phyloP scores from a whole-genome alignment of 2,113 vertebrate genomes.

The Hucho hucho region DNA sequence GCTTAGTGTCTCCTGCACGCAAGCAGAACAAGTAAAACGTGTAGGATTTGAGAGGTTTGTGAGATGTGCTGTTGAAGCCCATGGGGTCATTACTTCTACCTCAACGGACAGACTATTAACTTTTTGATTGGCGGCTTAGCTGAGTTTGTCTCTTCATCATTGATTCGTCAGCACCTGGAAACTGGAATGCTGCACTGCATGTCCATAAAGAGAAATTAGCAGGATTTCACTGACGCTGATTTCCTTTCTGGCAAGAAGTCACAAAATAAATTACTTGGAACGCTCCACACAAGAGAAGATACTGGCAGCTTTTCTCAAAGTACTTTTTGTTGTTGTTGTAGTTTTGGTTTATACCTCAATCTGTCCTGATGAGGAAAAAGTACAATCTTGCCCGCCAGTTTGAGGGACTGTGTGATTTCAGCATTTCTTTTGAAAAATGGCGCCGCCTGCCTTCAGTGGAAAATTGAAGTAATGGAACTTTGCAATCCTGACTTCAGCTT shows the following conservation, averaged over 20 bases:
- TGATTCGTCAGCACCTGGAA: slow-evolving; percentile 68
- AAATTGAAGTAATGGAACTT: slow-evolving; percentile 93
- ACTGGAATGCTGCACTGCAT: slow-evolving; percentile 56
- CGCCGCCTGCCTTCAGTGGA: slow-evolving; percentile 81
- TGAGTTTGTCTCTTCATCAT: slow-evolving; percentile 74
- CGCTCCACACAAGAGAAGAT: slow-evolving; percentile 40
- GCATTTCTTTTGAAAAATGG: slow-evolving; percentile 89
- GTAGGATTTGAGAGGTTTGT: slow-evolving; percentile 15
- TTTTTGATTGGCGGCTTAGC: slow-evolving; percentile 59
- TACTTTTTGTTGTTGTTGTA: slow-evolving; percentile 16
- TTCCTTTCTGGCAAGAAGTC: slow-evolving; percentile 64
- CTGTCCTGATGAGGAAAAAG: slow-evolving; percentile 42
- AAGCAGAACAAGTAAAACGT: slow-evolving; percentile 61
- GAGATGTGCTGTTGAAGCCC: slow-evolving; percentile 53
- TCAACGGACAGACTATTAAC: slow-evolving; percentile 77
- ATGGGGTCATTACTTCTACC: slow-evolving; percentile 65
- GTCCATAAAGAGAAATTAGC: slow-evolving; percentile 65
- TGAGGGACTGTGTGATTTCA: slow-evolving; percentile 78
- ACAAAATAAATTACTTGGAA: slow-evolving; percentile 69
- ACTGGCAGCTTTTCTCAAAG: slow-evolving; percentile 59
- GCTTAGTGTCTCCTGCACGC: slow-evolving; percentile 14
- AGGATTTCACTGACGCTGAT: slow-evolving; percentile 62
- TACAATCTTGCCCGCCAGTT: slow-evolving; percentile 63
- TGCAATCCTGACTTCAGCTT: slow-evolving; percentile 76
- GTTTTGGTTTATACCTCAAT: slow-evolving; percentile 34